Percentiles rank a stretch among this genome's conserved stretches.
These are phyloP conservation scores for Hephaestus fuliginosus DNA, from an alignment of 2,797 vertebrate species.

Conservation along the genomic window DNA sequence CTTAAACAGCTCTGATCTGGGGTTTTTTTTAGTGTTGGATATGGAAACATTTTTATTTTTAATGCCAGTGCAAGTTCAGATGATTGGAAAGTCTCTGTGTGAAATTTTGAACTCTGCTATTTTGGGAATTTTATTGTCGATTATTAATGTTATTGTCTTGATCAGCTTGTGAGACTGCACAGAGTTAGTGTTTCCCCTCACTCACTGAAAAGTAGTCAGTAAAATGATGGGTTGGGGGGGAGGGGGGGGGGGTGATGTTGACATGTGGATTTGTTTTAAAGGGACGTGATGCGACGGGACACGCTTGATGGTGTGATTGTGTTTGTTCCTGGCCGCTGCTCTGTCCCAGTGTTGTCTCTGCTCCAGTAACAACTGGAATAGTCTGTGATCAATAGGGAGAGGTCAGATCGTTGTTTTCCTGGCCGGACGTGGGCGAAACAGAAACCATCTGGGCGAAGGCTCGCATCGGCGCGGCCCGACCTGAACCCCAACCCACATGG, in stretches of 20 bases:
- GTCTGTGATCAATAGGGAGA: constrained; percentile 44
- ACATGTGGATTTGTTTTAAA: constrained; percentile 38
- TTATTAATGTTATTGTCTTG: neutral
- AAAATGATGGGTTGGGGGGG: neutral
- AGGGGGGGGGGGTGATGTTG: neutral
- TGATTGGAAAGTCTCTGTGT: constrained; percentile 8
- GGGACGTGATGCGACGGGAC: constrained; percentile 24
- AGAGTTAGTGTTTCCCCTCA: neutral
- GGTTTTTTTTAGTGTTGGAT: constrained; percentile 22
- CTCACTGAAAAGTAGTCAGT: neutral
- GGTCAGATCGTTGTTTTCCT: constrained; percentile 59
- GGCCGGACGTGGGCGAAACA: constrained; percentile 52
- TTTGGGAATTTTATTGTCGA: neutral
- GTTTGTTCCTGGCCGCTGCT: constrained; percentile 21
- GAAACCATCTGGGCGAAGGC: constrained; percentile 63
- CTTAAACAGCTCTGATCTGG: constrained; percentile 35
- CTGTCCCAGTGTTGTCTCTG: constrained; percentile 37
- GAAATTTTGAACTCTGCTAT: neutral
- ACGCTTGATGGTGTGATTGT: constrained; percentile 7
- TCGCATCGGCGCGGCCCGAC: constrained; percentile 41
- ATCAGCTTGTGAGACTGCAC: too few species aligned
- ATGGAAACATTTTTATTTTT: constrained; percentile 31
- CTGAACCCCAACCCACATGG: constrained; percentile 35
- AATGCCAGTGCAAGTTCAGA: neutral
- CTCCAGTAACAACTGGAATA: constrained; percentile 52